phyloP scores from a whole-genome alignment of 2,888 invertebrate genomes.

The Pollenia labialis region DNA sequence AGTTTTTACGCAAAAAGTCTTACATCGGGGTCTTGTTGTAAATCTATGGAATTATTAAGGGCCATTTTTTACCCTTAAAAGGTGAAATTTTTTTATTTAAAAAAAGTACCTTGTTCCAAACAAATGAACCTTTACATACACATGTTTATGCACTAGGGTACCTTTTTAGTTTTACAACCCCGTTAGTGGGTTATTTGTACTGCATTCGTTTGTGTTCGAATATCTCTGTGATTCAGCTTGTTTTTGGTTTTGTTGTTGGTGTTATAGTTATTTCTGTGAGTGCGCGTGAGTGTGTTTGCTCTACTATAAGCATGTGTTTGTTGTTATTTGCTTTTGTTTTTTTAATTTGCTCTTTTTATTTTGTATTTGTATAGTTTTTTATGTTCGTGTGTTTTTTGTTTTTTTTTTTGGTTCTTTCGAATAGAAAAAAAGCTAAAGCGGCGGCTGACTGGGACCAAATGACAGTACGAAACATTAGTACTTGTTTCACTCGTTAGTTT shows the following conservation, averaged over 20 bases:
- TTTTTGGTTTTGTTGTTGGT: background rate
- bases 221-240: constrained; percentile 21
- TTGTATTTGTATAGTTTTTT: constrained; percentile 11
- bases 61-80: too few species aligned
- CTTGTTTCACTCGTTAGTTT: constrained; percentile 73
- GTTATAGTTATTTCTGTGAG: background rate
- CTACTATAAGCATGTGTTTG: constrained; percentile 39
- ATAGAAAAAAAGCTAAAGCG: constrained; percentile 51
- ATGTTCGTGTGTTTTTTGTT: constrained; percentile 18
- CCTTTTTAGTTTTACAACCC: background rate
- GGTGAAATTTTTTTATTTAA: too few species aligned
- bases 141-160: too few species aligned
- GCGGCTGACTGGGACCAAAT: constrained; percentile 70
- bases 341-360: constrained; percentile 18
- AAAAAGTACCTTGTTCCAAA: too few species aligned
- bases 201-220: constrained; percentile 38
- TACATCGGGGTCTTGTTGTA: too few species aligned
- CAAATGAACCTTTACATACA: too few species aligned
- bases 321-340: constrained; percentile 47
- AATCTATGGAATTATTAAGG: too few species aligned
- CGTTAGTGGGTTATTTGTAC: constrained; percentile 16
- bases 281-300: constrained; percentile 9
- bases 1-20: too few species aligned
- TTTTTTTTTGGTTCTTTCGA: constrained; percentile 29
- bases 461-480: constrained; percentile 65